These are phyloP conservation scores for Chaetoderma sp. DNA, from an alignment of 2,888 invertebrate genomes.

Conservation along the genomic window DNA sequence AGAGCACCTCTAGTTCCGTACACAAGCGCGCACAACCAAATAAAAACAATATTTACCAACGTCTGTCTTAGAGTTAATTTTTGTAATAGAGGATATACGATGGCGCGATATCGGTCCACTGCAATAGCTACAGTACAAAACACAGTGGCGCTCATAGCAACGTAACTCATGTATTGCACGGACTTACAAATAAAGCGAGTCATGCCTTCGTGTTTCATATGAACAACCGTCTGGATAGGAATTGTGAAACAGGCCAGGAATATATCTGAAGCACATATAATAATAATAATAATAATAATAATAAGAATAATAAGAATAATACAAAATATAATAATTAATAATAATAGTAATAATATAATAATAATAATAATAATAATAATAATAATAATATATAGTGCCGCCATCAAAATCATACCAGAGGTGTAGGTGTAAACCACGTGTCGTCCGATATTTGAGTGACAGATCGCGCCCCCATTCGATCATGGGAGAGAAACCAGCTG, in stretches of 20 bases:
- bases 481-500: no score
- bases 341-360: no score
- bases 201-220: background rate
- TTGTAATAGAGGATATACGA: background rate
- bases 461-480: no score
- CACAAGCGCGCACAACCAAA: background rate
- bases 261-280: slow-evolving; percentile 6
- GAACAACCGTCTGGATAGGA: background rate
- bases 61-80: background rate
- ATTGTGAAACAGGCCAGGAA: background rate
- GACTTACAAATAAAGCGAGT: background rate
- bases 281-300: no score
- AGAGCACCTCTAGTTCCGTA: background rate
- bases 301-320: no score
- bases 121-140: slow-evolving; percentile 1
- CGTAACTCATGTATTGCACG: background rate
- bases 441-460: no score
- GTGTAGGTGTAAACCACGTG: no score
- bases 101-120: background rate
- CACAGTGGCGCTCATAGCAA: background rate
- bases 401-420: no score
- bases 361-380: no score
- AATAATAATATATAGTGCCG: no score
- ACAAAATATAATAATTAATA: no score
- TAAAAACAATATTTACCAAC: background rate